Evolutionary conservation across 2,797 vertebrate genomes (phyloP), one percentile per base, ranked within the genome.

Genomic region (Sarcophilus harrisii): DNA sequence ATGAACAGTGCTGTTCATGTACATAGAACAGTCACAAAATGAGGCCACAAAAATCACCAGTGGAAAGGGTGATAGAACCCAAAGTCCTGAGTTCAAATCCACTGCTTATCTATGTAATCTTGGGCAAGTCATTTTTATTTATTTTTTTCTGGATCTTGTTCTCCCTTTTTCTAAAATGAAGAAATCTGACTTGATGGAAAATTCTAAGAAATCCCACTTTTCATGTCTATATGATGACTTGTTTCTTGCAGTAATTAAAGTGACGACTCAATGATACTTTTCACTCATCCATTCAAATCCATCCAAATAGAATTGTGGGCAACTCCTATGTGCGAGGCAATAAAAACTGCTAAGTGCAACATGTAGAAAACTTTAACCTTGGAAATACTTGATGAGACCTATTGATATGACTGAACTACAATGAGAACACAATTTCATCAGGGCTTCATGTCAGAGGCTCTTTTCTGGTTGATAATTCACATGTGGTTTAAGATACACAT

Each of bases 401-500:
- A 10, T 57, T 57, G 57, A 32, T 32, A 57, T 59, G 62, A 92
- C 45, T 92, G 92, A 93, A 92, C 91, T n/a, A 4, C 62, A 92
- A 91, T 95, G 60, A 91, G 60, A 54, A 95, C 55, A 90, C 57
- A 92, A 93, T 30, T 66, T 49, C 24, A 58, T 30, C 32, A 87
- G 45, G 66, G 66, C 14, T 62, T 9, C 45, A 54, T 55, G 93
- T 89, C 60, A 95, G 62, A 54, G 45, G 55, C 45, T 38, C 94
- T 90, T 13, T 32, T 16, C 90, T 92, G 55, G 90, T 92, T 96
- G 94, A 27, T 91, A 96, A 91, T 96, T 97, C 52, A 92, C 59
- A 95, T 57, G 62, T 91, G 57, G 18, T 94, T 93, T 90, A 73
- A 55, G 27, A n/a, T 57, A 55, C 45, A 2, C 73, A 87, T 87